Base-by-base conservation (phyloP, 2,888 invertebrate genomes). In the Mylabris sibirica region DNA sequence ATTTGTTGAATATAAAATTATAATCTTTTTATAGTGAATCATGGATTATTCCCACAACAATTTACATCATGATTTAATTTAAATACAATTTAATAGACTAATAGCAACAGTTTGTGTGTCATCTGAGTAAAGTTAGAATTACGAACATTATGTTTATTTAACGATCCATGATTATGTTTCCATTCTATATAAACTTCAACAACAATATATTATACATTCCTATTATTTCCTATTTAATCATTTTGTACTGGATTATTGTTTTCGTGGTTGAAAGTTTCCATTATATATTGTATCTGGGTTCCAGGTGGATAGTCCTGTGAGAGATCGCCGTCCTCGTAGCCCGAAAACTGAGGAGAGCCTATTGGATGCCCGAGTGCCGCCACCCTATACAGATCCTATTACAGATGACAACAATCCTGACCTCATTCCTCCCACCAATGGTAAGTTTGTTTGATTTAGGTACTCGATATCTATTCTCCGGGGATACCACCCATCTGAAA, bases 391-490 rank as follows among this genome's bases (percentile, higher is more conserved):
- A 64, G 84, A 84, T 74, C 76, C 80, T 66, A 76, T 81, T 69
- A 77, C 82, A 53, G 85, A 85, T 72, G 85, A 85, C 74, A 85
- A 84, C 78, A 85, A 85, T 77, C 85, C 85, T 35, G 85, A 85
- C 77, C 80, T 85, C 49, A 85, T 85, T 75, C 84, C 84, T 64
- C 84, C 84, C 30, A 84, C 82, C 75, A 85, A 84, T 74, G 85
- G 85, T 84, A 76, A 82, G 78, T 76, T 30, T 30, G 30, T 30
- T n/a, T 64, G 44, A 53, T 53, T n/a, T 44, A n/a, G n/a, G n/a
- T n/a, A n/a, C n/a, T 44, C 11, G n/a, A 1, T 0, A 44, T 41
- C 24, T 24, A 12, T 30, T 61, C 63, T 14, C 61, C 6, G 30
- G 65, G 53, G 59, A 65, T 12, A 63, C 44, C 66, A 60, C 30